Evolutionary conservation across 2,797 vertebrate genomes (phyloP).

Genomic region (Sebastes iracundus): DNA sequence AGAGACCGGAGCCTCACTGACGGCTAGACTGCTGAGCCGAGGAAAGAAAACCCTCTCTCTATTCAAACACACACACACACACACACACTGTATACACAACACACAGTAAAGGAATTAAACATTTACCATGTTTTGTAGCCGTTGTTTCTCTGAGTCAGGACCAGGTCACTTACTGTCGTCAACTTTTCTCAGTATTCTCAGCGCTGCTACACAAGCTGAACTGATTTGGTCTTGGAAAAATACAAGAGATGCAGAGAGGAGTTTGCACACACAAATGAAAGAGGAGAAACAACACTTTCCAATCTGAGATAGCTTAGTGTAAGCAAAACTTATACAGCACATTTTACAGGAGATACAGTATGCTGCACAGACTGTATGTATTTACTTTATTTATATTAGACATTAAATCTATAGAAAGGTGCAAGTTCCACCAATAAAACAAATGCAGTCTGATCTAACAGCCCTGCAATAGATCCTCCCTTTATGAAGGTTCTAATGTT

Average conservation of each 20-base stretch:
- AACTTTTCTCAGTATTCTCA: conserved; percentile 14
- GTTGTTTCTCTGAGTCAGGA: conserved; percentile 38
- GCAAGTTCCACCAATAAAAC: background rate
- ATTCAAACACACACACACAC: background rate
- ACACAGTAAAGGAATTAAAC: conserved; percentile 32
- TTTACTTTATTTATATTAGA: background rate
- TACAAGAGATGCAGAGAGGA: background rate
- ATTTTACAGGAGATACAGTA: background rate
- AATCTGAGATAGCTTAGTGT: background rate
- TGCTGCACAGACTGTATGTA: background rate
- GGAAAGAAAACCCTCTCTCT: background rate
- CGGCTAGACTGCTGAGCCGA: conserved; percentile 36
- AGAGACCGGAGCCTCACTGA: conserved; percentile 36
- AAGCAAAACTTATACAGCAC: background rate
- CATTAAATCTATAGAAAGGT: no score
- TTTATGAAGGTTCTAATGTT: background rate
- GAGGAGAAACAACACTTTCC: background rate
- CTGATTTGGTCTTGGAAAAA: background rate
- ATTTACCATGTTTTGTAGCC: conserved; percentile 42
- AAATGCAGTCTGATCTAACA: background rate
- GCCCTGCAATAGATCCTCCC: background rate
- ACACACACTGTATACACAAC: background rate
- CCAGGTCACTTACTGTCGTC: conserved; percentile 33
- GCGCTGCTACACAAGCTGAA: background rate
- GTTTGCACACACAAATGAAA: background rate